Conservation (phyloP, 2,888 invertebrate genomes). For the Andrena minutula region DNA sequence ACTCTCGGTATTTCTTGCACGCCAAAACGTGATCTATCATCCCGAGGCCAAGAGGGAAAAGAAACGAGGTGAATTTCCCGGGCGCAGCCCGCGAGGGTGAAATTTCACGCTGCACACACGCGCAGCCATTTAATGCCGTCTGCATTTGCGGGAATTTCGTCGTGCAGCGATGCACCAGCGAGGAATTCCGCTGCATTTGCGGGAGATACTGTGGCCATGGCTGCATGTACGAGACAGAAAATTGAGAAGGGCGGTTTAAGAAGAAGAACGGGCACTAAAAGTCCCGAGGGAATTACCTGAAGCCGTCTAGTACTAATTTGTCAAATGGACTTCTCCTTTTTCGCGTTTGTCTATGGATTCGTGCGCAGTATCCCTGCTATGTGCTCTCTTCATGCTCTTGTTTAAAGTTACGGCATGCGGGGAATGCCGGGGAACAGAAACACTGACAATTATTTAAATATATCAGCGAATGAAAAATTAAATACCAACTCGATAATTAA, state of each 20-base stretch:
- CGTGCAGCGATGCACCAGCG: conserved; percentile 16
- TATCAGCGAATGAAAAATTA: background rate
- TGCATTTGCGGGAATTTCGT: conserved; percentile 31
- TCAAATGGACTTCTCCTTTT: conserved; percentile 56
- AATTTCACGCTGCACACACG: conserved; percentile 57
- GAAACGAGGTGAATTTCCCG: background rate
- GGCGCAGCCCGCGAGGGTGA: conserved; percentile 39
- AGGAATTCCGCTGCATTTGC: conserved; percentile 17
- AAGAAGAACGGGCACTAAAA: conserved; percentile 48
- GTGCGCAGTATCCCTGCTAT: background rate
- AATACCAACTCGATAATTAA: background rate
- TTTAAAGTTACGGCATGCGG: background rate
- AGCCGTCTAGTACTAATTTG: conserved; percentile 48
- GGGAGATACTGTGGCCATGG: background rate
- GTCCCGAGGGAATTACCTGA: conserved; percentile 52
- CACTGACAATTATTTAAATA: conserved; percentile 1
- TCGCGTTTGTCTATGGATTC: conserved; percentile 12
- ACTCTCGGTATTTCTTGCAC: conserved; percentile 8
- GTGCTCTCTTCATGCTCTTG: background rate
- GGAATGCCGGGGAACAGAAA: background rate
- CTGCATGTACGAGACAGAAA: conserved; percentile 18
- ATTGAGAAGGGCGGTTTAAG: conserved; percentile 39
- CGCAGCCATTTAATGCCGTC: conserved; percentile 38
- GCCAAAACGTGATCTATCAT: conserved; percentile 7
- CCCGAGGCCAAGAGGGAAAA: background rate